Percentiles rank a stretch among this genome's conserved stretches.
phyloP scores from a whole-genome alignment of 1,140 invertebrate species.

The Drosophila sechellia region DNA sequence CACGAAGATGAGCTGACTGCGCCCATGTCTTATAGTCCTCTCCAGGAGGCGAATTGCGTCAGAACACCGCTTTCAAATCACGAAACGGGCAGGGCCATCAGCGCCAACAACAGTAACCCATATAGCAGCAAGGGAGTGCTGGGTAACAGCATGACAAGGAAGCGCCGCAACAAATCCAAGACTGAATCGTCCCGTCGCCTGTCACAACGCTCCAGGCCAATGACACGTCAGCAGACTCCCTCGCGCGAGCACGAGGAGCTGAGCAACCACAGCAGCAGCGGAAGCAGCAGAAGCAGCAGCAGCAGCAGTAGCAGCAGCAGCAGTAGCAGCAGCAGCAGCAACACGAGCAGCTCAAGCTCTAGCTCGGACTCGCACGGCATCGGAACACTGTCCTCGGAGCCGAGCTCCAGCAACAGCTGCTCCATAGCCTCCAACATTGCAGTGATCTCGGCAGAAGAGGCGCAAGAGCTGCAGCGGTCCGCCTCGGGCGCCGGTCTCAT shows the following conservation, averaged over 20 bases:
- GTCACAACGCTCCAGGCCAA: neutral
- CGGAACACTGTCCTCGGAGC: constrained; percentile 24
- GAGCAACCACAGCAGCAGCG: constrained; percentile 39
- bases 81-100: neutral
- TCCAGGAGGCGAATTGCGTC: neutral
- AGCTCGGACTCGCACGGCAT: constrained; percentile 3
- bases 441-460: constrained; percentile 67
- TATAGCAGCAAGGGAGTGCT: neutral
- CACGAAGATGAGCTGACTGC: neutral
- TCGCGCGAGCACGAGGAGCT: constrained; percentile 27
- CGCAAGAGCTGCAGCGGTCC: constrained; percentile 57
- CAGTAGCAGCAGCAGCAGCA: constrained; percentile 23
- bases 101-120: constrained; percentile 3
- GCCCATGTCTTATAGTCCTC: neutral
- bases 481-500: constrained; percentile 41
- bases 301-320: constrained; percentile 12
- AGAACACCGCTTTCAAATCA: constrained; percentile 9
- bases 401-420: constrained; percentile 55
- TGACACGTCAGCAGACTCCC: neutral
- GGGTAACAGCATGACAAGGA: neutral
- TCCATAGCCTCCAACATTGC: constrained; percentile 68
- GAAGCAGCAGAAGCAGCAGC: constrained; percentile 9
- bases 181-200: constrained; percentile 23
- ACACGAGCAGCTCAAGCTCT: constrained; percentile 14
- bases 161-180: constrained; percentile 26